Conservation (phyloP, 1,140 invertebrate species). For the Zaprionus ghesquierei region DNA sequence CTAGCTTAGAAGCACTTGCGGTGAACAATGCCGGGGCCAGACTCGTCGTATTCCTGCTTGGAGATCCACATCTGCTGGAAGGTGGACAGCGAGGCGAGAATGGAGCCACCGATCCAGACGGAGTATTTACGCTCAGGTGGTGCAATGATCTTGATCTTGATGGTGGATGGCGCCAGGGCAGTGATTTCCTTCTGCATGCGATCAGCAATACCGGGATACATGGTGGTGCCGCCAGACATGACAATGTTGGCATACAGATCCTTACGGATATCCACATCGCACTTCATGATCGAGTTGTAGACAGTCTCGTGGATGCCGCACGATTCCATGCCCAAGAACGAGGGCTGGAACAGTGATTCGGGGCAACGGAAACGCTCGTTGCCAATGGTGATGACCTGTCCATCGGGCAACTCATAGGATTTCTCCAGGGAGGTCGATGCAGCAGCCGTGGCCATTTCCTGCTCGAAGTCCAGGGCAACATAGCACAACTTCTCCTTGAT, state of each 20-base stretch:
- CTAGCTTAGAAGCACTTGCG: slow-evolving; percentile 95
- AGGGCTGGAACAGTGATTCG: slow-evolving; percentile 97
- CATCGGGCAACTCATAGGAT: slow-evolving; percentile 96
- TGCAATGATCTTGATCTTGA: slow-evolving; percentile 98
- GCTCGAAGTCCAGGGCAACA: slow-evolving; percentile 95
- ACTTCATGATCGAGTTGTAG: slow-evolving; percentile 99
- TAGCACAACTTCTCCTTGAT: slow-evolving; percentile 97
- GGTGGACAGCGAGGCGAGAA: slow-evolving; percentile 92
- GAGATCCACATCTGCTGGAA: slow-evolving; percentile 98
- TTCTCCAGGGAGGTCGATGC: slow-evolving; percentile 95
- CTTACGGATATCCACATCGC: slow-evolving; percentile 96
- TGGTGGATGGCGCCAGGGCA: slow-evolving; percentile 92
- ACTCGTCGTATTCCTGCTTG: slow-evolving; percentile 97
- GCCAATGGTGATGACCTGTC: slow-evolving; percentile 97
- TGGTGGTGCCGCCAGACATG: slow-evolving; percentile 97
- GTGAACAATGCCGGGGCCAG: slow-evolving; percentile 96
- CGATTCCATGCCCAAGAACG: slow-evolving; percentile 97
- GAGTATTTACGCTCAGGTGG: slow-evolving; percentile 96
- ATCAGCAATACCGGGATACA: slow-evolving; percentile 96
- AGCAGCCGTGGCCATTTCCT: slow-evolving; percentile 97
- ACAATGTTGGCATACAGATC: slow-evolving; percentile 98
- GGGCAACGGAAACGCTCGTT: slow-evolving; percentile 99
- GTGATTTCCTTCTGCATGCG: slow-evolving; percentile 96
- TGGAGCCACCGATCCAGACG: slow-evolving; percentile 95
- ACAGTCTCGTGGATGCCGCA: slow-evolving; percentile 97